Base-by-base conservation (phyloP, 2,797 vertebrate species). In the Dendrocincla tyrannina region DNA sequence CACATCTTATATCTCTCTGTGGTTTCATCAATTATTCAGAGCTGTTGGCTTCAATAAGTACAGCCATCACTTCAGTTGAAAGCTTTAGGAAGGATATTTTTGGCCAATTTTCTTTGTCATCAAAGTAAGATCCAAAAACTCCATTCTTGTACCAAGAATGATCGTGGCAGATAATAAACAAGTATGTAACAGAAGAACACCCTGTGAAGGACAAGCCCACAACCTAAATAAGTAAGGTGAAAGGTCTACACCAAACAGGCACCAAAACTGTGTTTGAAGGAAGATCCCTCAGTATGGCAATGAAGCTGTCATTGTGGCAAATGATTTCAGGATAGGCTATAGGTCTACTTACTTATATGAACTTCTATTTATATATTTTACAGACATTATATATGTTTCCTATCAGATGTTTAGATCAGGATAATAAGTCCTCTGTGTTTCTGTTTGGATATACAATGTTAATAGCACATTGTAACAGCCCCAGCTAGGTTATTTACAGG, bases 11-110 rank as follows among this genome's bases (percentile, higher is more conserved):
- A 19, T 52, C 68, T 56, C 14, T 53, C 2, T 5, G 44, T 68
- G 39, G 20, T 80, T 89, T 89, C n/a, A 70, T 95, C 33, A 83
- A 32, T 88, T 92, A 85, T 94, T 85, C 39, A 85, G 41, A 64
- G 17, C 27, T 37, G 67, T 23, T 85, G 33, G 28, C 25, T 32
- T 49, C 6, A 32, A 5, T 59, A 70, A 91, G 15, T 28, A 35
- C 44, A 91, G 41, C 17, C 50, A 49, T 52, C 37, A 17, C 33
- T 80, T 83, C 47, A 63, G 25, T 1, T 58, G n/a, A 83, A 70
- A 77, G 49, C 30, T 95, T 79, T 50, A 69, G 76, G 52, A 60
- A 33, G 28, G 37, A 17, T 85, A 72, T 81, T 86, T 88, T 86
- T 88, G 58, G 68, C 46, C 33, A 85, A 60, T 53, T 79, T 70